A percentile compares a stretch with the other conserved stretches of the same genome.
phyloP scores from a whole-genome alignment of 2,113 vertebrate species.

The Tympanuchus pallidicinctus region DNA sequence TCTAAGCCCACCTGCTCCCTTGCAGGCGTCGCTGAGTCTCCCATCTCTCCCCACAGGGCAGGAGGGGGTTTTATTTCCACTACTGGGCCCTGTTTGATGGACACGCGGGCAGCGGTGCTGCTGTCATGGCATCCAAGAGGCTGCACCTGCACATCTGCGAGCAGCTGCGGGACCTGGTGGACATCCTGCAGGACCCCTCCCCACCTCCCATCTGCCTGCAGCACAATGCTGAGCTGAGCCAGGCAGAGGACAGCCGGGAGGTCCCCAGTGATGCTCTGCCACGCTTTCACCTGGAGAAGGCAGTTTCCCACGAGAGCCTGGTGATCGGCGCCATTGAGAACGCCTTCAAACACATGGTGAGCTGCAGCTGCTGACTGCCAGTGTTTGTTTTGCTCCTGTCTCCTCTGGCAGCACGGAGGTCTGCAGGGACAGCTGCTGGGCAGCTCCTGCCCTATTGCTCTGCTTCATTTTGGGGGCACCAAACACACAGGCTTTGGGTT shows the following conservation, averaged over 20 bases:
- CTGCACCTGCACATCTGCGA: conserved; percentile 91
- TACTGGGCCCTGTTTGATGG: conserved; percentile 97
- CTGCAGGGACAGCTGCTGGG: neutral
- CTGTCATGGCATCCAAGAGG: conserved; percentile 89
- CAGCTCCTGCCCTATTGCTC: neutral
- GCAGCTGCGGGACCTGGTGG: conserved; percentile 88
- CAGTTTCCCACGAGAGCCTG: conserved; percentile 89
- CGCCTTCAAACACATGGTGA: conserved; percentile 95
- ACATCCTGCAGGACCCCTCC: conserved; percentile 87
- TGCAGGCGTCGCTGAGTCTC: neutral
- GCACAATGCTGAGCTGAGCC: conserved; percentile 36
- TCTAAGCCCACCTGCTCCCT: neutral
- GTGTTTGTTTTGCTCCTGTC: neutral
- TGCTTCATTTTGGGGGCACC: fast-evolving
- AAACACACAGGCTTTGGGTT: neutral
- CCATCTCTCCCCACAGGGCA: conserved; percentile 67
- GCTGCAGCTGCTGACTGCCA: neutral
- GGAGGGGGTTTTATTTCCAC: conserved; percentile 86
- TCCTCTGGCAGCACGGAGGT: neutral
- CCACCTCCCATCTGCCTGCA: conserved; percentile 86
- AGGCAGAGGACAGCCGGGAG: conserved; percentile 72
- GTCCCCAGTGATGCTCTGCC: conserved; percentile 73
- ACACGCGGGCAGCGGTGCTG: conserved; percentile 91
- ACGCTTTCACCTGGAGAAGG: conserved; percentile 93
- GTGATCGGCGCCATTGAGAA: conserved; percentile 96